Base-by-base conservation (phyloP, 2,888 invertebrate species). In the Creontiades dilutus region DNA sequence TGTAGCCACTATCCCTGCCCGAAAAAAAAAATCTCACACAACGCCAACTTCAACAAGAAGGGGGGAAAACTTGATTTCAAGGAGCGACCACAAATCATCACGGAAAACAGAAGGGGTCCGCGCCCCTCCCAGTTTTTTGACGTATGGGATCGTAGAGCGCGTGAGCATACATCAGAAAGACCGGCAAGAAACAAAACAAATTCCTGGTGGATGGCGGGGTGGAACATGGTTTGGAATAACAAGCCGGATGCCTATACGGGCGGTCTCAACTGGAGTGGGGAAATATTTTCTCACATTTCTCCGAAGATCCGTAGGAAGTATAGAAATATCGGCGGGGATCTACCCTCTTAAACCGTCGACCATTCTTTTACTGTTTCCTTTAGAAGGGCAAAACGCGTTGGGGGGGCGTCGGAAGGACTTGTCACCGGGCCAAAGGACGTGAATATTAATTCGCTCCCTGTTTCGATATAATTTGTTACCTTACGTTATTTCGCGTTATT, bases 161-260 rank as follows among this genome's bases (percentile, higher is more conserved):
- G 61, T 57, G 37, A 61, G 61, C 85, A 61, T 61, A 85, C 61
- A 85, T 85, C 85, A 85, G 57, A 46, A 80, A 68, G 68, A 23
- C 23, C 84, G n/a, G 85, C 61, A 88, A 78, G 88, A 88, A 88
- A 88, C 88, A 88, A 37, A 88, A 88, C 88, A 88, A 88, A 88
- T 88, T 88, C 37, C 78, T n/a, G 28, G 37, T 78, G 37, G 37
- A 37, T 37, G 37, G 37, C 2, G 78, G 52, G 80, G 80, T 37
- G 78, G 55, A 88, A 76, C 88, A 68, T 80, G 88, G 88, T 80
- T 88, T 48, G 76, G 88, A 88, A 88, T 88, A 88, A 88, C 88
- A 88, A 88, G 88, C 52, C 88, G 88, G 88, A 88, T 88, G 78
- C 78, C 88, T 76, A 88, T 46, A 37, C 37, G 88, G 88, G 88